Conservation (phyloP, 1,140 invertebrate species). For the Aphelenchoides avenae region DNA sequence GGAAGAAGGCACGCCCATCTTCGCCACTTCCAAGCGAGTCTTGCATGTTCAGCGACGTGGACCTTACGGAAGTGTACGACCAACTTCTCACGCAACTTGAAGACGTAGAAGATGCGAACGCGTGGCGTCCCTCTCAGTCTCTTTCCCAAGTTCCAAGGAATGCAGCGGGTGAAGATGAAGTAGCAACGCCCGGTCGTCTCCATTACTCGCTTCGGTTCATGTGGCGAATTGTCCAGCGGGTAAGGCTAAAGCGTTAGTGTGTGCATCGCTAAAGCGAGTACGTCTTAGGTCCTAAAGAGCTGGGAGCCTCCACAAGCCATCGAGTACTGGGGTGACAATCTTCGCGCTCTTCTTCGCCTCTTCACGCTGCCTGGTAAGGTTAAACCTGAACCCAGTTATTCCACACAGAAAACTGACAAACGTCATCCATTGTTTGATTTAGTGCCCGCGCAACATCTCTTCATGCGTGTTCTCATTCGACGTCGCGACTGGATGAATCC, state of each 20-base stretch:
- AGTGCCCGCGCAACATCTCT: constrained; percentile 21
- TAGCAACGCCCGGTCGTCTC: neutral
- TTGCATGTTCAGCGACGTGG: neutral
- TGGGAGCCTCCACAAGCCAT: neutral
- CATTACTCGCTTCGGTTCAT: constrained; percentile 22
- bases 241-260: neutral
- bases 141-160: constrained; percentile 10
- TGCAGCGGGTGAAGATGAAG: constrained; percentile 3
- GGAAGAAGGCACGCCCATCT: constrained; percentile 1
- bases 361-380: constrained; percentile 11
- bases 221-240: constrained; percentile 17
- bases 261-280: neutral
- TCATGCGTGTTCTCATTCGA: constrained; percentile 20
- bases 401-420: neutral
- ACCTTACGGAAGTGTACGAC: constrained; percentile 1
- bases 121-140: neutral
- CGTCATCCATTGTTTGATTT: neutral
- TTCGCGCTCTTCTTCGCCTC: constrained; percentile 14
- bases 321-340: constrained; percentile 27
- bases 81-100: neutral
- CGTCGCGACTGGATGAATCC: constrained; percentile 12
- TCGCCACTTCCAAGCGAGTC: neutral
- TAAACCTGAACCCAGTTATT: neutral
- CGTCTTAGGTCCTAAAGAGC: neutral
- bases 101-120: constrained; percentile 7